Conservation (phyloP, 2,797 vertebrate species). For the Lophotriccus pileatus region DNA sequence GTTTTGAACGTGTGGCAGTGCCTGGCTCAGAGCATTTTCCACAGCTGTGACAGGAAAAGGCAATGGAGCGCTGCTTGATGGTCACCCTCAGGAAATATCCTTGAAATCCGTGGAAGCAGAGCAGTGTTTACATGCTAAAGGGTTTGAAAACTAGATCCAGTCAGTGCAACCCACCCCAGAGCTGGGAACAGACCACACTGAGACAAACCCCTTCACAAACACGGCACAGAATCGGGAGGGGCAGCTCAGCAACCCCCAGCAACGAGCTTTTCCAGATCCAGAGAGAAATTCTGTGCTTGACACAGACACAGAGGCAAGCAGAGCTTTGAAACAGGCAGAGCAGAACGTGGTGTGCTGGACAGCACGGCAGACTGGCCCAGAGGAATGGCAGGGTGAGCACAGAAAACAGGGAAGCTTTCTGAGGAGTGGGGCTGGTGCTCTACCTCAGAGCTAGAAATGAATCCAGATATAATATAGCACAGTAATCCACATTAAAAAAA, state of each 20-base stretch:
- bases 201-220: not conserved
- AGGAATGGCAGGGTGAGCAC: not conserved
- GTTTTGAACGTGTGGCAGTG: not conserved
- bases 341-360: rapidly evolving
- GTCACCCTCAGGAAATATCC: not conserved
- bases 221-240: not conserved
- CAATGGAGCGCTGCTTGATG: not conserved
- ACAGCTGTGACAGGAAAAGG: not conserved
- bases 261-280: not conserved
- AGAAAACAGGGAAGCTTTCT: not conserved
- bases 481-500: not conserved
- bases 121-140: not conserved
- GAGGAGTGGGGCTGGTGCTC: not conserved
- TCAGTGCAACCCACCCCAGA: not conserved
- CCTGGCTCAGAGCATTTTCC: not conserved
- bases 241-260: not conserved
- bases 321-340: not conserved
- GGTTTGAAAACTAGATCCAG: not conserved
- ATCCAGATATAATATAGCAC: not conserved
- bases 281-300: not conserved
- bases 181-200: not conserved
- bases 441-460: not conserved
- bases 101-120: not conserved
- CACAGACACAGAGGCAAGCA: not conserved
- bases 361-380: not conserved